Evolutionary conservation across 2,113 vertebrate genomes (phyloP), one percentile per base, ranked within the genome.

Genomic region (Clarias macrocephalus): DNA sequence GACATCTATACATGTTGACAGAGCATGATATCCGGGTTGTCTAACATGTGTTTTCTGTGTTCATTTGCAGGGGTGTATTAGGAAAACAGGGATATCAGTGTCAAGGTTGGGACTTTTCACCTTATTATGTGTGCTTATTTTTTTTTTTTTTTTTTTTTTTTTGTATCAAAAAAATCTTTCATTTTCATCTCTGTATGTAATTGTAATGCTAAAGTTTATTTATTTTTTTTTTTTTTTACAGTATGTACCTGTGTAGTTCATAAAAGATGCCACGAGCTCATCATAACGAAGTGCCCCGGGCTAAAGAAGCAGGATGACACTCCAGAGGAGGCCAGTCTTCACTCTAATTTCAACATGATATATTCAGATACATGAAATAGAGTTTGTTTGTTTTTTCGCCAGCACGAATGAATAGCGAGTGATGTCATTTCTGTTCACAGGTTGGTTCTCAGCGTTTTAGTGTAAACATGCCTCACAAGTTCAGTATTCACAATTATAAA

Each of bases 61-160:
- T 76, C 92, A 95, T 95, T 88, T 88, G 86, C 94, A 99, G 98
- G 98, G 98, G 98, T 88, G 98, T 99, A 92, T 96, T 99, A 95
- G 98, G 98, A 93, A 99, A 99, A 94, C 98, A 99, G 93, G 98
- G 98, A 89, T 99, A 99, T 94, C 98, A 99, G 85, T 99, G 98
- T 95, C 98, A 99, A 97, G 98, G 98, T 99, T 96, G 97, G 98
- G 93, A 82, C 11, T 56, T 60, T 10, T n/a, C 42, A 68, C 7
- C 83, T 84, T 52, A 82, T 13, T 57, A 70, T 85, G n/a, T 54
- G n/a, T 59, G 5, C 11, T 77, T 15, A 57, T 13, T 12, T 37
- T 86, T 84, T 21, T 86, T 80, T 57, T n/a, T n/a, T n/a, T n/a
- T n/a, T n/a, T n/a, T n/a, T n/a, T n/a, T n/a, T n/a, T n/a, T n/a